These are phyloP conservation scores for Tetheella fluctuosa DNA, from an alignment of 2,888 invertebrate genomes.

Conservation along the genomic window DNA sequence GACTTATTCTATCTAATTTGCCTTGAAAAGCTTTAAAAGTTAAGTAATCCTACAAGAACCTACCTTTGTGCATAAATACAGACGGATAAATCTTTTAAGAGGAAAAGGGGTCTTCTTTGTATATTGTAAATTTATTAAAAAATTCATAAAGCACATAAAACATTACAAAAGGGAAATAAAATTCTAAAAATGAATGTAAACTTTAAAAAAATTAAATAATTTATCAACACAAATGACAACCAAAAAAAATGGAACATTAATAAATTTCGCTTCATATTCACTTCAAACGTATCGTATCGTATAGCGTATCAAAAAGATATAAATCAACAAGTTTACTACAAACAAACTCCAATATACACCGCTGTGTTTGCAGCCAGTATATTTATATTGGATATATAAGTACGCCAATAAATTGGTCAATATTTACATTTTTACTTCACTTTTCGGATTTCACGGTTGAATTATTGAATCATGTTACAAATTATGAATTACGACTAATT, in stretches of 20 bases:
- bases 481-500: neutral
- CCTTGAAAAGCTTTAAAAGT: neutral
- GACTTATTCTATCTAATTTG: neutral
- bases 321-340: conserved; percentile 44
- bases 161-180: neutral
- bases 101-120: neutral
- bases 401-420: conserved; percentile 13
- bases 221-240: neutral
- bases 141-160: neutral
- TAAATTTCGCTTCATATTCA: conserved; percentile 50
- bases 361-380: conserved; percentile 8
- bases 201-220: neutral
- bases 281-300: conserved; percentile 42
- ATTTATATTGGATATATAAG: conserved; percentile 9
- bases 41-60: neutral
- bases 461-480: neutral
- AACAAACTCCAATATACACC: conserved; percentile 9
- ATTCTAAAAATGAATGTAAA: neutral
- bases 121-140: neutral
- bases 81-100: neutral
- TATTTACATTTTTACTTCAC: conserved; percentile 12
- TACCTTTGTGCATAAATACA: conserved; percentile 3
- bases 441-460: conserved; percentile 2
- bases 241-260: conserved; percentile 25
- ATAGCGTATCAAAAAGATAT: conserved; percentile 45